Evolutionary conservation across 2,888 invertebrate genomes (phyloP).

Genomic region (Penaeus monodon): DNA sequence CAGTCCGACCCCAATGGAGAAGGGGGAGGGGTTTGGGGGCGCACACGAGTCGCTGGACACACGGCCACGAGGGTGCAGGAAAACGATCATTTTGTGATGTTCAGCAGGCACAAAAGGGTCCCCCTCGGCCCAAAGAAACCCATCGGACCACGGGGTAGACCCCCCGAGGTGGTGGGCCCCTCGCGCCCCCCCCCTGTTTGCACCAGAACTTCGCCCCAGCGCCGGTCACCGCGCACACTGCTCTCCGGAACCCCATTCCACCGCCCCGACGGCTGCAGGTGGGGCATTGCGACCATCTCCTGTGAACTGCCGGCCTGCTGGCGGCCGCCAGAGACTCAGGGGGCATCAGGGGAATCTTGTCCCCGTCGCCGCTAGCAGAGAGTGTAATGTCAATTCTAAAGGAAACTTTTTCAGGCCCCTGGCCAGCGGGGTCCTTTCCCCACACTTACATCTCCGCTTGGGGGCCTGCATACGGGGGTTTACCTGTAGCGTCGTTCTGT

Average conservation of each 20-base stretch:
- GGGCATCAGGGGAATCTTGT: too few species aligned
- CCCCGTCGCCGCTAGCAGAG: too few species aligned
- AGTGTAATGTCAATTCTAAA: too few species aligned
- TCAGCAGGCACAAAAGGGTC: conserved; percentile 46
- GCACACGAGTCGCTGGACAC: conserved; percentile 57
- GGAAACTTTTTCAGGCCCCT: too few species aligned
- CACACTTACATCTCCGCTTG: too few species aligned
- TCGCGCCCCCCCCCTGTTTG: conserved; percentile 28
- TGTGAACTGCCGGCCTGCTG: neutral
- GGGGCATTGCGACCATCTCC: conserved; percentile 36
- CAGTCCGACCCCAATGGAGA: conserved; percentile 53
- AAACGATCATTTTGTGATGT: conserved; percentile 52
- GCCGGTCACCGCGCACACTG: conserved; percentile 25
- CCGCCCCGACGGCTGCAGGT: conserved; percentile 21
- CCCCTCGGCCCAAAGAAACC: conserved; percentile 44
- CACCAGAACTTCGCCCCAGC: conserved; percentile 47
- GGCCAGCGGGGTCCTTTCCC: too few species aligned
- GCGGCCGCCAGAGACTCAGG: too few species aligned
- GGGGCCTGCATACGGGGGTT: too few species aligned
- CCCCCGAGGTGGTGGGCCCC: conserved; percentile 24
- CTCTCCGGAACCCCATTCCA: conserved; percentile 25
- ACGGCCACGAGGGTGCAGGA: conserved; percentile 58
- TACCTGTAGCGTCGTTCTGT: too few species aligned
- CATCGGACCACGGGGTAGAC: conserved; percentile 41
- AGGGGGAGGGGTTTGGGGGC: conserved; percentile 53